Evolutionary conservation across 2,113 vertebrate species (phyloP).

Genomic region (Salvelinus fontinalis): DNA sequence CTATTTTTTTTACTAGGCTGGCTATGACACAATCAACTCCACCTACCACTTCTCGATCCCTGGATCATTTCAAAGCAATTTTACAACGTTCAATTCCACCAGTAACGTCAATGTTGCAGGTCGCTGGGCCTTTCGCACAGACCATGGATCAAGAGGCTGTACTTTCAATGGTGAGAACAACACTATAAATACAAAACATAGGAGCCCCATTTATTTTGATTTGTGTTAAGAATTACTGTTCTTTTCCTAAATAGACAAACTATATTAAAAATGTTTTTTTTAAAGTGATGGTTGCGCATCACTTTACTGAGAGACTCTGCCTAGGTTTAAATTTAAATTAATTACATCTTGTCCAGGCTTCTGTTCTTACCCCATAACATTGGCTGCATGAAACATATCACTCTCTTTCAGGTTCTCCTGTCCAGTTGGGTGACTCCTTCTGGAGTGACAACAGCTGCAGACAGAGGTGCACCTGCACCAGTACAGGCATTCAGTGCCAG

Average conservation of each 20-base stretch:
- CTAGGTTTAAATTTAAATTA: too few species aligned
- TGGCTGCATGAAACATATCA: not conserved
- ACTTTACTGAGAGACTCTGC: too few species aligned
- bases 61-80: slow-evolving; percentile 21
- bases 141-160: slow-evolving; percentile 37
- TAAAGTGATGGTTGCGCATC: too few species aligned
- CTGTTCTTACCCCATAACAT: too few species aligned
- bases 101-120: slow-evolving; percentile 49
- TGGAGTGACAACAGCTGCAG: slow-evolving; percentile 61
- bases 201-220: not conserved
- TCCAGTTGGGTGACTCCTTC: slow-evolving; percentile 51
- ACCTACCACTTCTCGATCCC: slow-evolving; percentile 39
- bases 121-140: slow-evolving; percentile 55
- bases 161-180: slow-evolving; percentile 15
- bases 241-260: too few species aligned
- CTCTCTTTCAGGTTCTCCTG: slow-evolving; percentile 40
- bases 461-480: slow-evolving; percentile 54
- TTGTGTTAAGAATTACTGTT: too few species aligned
- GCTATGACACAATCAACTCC: slow-evolving; percentile 53
- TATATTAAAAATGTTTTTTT: too few species aligned
- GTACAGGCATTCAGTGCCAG: slow-evolving; percentile 39
- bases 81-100: slow-evolving; percentile 13
- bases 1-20: slow-evolving; percentile 44
- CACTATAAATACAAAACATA: not conserved
- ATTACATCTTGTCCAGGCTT: too few species aligned